phyloP scores from a whole-genome alignment of 2,888 invertebrate genomes.

The Priocnemis perturbator region DNA sequence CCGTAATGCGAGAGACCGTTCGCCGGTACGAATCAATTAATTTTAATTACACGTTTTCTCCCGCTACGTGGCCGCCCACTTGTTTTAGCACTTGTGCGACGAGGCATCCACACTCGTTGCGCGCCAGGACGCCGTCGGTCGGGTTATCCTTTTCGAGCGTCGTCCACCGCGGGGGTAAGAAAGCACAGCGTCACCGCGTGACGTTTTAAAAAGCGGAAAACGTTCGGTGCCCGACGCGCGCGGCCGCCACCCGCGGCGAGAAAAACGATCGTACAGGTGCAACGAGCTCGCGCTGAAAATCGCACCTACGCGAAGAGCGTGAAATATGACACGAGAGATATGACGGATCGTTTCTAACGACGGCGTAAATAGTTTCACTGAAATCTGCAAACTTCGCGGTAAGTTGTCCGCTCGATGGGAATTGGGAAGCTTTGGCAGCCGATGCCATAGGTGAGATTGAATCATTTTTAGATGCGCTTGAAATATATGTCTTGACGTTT shows the following conservation, averaged over 20 bases:
- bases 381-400: too few species aligned
- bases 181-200: slow-evolving; percentile 51
- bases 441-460: too few species aligned
- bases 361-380: too few species aligned
- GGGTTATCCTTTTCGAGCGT: neutral
- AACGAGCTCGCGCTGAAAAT: slow-evolving; percentile 34
- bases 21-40: slow-evolving; percentile 26
- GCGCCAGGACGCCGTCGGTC: neutral
- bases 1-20: too few species aligned
- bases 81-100: neutral
- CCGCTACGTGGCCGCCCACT: slow-evolving; percentile 2
- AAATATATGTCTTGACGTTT: too few species aligned
- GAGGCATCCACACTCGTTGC: neutral
- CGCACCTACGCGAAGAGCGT: slow-evolving; percentile 35
- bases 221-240: slow-evolving; percentile 37
- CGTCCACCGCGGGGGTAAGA: slow-evolving; percentile 7
- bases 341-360: neutral
- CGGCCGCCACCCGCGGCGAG: slow-evolving; percentile 52
- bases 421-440: too few species aligned
- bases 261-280: slow-evolving; percentile 56
- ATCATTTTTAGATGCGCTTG: too few species aligned
- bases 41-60: slow-evolving; percentile 31
- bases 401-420: too few species aligned
- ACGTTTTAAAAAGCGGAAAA: slow-evolving; percentile 46
- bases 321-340: slow-evolving; percentile 13